A percentile compares a stretch with the other conserved stretches of the same genome.
These are phyloP conservation scores for Ailuropoda melanoleuca DNA, from an alignment of 2,113 vertebrate species.

Conservation along the genomic window DNA sequence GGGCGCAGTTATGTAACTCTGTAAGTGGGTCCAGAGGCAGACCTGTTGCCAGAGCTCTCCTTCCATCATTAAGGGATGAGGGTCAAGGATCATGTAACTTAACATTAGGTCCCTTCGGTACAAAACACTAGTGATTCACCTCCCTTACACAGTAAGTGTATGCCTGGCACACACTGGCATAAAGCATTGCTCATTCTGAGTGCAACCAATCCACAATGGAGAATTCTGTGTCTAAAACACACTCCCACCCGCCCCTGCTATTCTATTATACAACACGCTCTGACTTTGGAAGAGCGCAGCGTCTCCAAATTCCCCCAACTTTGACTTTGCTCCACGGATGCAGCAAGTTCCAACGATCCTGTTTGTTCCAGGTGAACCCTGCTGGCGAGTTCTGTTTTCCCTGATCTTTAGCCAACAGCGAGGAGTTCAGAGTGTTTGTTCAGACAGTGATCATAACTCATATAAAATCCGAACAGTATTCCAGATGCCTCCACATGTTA, in stretches of 20 bases:
- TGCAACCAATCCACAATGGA: background rate
- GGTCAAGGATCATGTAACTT: slow-evolving; percentile 55
- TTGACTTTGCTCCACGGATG: slow-evolving; percentile 33
- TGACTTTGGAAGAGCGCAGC: background rate
- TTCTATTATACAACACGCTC: background rate
- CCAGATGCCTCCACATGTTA: background rate
- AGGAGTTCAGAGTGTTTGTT: background rate
- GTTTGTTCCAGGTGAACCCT: background rate
- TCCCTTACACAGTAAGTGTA: slow-evolving; percentile 8
- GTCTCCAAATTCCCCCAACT: background rate
- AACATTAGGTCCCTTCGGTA: background rate
- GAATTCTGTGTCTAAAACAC: background rate
- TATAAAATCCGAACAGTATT: background rate
- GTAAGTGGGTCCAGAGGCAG: background rate
- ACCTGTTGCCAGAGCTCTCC: background rate
- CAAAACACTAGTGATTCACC: slow-evolving; percentile 36
- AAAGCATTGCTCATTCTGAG: background rate
- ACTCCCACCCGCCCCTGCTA: background rate
- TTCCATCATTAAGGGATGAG: slow-evolving; percentile 50
- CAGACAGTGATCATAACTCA: background rate
- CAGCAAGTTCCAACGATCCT: slow-evolving; percentile 12
- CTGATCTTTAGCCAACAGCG: background rate
- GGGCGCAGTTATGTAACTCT: slow-evolving; percentile 23
- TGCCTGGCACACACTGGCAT: background rate
- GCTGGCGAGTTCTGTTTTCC: background rate